Evolutionary conservation across 2,113 vertebrate species (phyloP).

Genomic region (Melanerpes formicivorus): DNA sequence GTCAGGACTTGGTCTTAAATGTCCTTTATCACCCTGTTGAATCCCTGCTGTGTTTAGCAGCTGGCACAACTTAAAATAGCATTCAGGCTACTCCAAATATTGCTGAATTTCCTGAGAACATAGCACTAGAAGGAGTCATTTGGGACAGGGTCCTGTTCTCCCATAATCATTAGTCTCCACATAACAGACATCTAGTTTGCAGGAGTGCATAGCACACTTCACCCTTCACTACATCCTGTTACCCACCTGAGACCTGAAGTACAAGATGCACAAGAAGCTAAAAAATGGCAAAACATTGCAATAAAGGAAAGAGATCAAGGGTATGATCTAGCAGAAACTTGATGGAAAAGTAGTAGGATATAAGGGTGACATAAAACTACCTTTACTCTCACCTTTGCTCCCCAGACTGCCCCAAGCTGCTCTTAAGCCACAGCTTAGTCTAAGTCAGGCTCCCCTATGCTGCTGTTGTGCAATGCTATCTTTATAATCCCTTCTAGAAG

Average conservation of each 20-base stretch:
- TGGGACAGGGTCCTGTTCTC: not conserved
- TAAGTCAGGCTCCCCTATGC: not conserved
- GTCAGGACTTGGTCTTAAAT: conserved; percentile 37
- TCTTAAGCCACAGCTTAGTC: not conserved
- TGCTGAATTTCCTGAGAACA: conserved; percentile 21
- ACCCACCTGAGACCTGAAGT: not conserved
- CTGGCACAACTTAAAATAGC: conserved; percentile 61
- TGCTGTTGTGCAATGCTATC: not conserved
- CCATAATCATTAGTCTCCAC: not conserved
- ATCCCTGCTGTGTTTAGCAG: conserved; percentile 59
- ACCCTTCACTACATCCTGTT: not conserved
- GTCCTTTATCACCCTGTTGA: conserved; percentile 50
- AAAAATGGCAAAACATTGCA: conserved; percentile 7
- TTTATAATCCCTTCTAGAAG: not conserved
- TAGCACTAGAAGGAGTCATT: not conserved
- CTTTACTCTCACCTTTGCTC: conserved; percentile 3
- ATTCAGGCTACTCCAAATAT: conserved; percentile 8
- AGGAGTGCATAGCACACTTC: not conserved
- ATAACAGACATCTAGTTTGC: not conserved
- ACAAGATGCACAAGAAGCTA: not conserved
- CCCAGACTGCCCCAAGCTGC: not conserved
- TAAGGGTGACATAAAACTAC: not conserved
- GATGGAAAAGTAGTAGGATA: not conserved
- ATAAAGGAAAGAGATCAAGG: not conserved
- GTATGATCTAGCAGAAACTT: not conserved